Evolutionary conservation across 2,888 invertebrate genomes (phyloP).

Genomic region (Gymnocheta viridis): DNA sequence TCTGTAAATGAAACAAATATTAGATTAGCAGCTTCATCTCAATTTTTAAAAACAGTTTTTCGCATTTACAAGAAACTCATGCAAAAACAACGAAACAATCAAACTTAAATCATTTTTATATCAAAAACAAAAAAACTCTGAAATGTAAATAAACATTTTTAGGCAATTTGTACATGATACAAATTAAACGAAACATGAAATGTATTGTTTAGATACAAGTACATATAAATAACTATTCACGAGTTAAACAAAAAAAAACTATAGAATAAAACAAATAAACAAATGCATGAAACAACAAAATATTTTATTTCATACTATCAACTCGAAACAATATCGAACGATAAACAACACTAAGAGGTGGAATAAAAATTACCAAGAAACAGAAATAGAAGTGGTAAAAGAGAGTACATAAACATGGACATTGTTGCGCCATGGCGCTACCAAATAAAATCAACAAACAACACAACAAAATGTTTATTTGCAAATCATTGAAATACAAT

Average conservation of each 20-base stretch:
- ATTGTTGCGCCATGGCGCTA: conserved; percentile 66
- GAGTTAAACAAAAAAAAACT: conserved; percentile 13
- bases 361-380: conserved; percentile 8
- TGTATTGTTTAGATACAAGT: conserved; percentile 36
- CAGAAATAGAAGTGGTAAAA: conserved; percentile 34
- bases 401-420: conserved; percentile 57
- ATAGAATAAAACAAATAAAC: conserved; percentile 39
- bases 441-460: conserved; percentile 17
- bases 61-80: background rate
- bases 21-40: too few species aligned
- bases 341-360: conserved; percentile 24
- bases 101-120: conserved; percentile 23
- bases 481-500: conserved; percentile 51
- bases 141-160: conserved; percentile 64
- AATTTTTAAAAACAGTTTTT: conserved; percentile 8
- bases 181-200: conserved; percentile 54
- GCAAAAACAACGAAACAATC: background rate
- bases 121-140: conserved; percentile 32
- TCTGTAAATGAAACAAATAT: too few species aligned
- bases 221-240: conserved; percentile 19
- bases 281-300: conserved; percentile 25
- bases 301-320: conserved; percentile 18
- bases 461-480: conserved; percentile 55
- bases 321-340: conserved; percentile 15
- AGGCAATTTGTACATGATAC: conserved; percentile 58